phyloP scores from a whole-genome alignment of 1,140 invertebrate genomes.

The Eurosta solidaginis region DNA sequence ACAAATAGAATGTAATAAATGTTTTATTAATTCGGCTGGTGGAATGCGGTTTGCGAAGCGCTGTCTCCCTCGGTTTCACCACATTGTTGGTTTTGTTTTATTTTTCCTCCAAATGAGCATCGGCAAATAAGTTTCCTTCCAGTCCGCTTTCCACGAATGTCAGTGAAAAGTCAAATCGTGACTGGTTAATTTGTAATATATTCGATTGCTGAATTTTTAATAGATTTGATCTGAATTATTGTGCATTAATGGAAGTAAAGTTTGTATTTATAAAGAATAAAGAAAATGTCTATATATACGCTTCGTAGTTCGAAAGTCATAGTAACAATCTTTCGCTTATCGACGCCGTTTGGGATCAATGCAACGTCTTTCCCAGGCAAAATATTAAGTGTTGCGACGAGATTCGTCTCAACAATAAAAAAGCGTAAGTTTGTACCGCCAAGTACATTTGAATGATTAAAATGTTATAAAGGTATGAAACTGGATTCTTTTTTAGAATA shows the following conservation, averaged over 20 bases:
- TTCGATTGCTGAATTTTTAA: not conserved
- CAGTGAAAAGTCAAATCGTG: not conserved
- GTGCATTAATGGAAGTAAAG: not conserved
- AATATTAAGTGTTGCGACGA: not conserved
- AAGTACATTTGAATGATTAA: not conserved
- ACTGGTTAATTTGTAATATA: not conserved
- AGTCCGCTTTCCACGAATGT: not conserved
- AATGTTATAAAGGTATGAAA: not conserved
- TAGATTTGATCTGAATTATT: not conserved
- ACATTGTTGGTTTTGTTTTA: not conserved
- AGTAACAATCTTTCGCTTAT: not conserved
- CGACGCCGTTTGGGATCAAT: not conserved
- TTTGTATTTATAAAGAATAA: not conserved
- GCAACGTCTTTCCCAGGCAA: not conserved
- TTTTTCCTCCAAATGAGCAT: not conserved
- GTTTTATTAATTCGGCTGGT: not conserved
- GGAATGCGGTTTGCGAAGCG: not conserved
- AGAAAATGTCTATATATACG: not conserved
- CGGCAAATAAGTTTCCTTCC: not conserved
- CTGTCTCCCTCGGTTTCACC: not conserved
- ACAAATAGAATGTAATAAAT: not conserved
- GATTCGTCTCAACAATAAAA: not conserved
- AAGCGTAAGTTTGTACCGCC: not conserved
- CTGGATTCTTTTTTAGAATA: not conserved
- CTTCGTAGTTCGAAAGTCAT: not conserved